Base-by-base conservation (phyloP, 2,888 invertebrate species). In the Diadegma fenestrale region DNA sequence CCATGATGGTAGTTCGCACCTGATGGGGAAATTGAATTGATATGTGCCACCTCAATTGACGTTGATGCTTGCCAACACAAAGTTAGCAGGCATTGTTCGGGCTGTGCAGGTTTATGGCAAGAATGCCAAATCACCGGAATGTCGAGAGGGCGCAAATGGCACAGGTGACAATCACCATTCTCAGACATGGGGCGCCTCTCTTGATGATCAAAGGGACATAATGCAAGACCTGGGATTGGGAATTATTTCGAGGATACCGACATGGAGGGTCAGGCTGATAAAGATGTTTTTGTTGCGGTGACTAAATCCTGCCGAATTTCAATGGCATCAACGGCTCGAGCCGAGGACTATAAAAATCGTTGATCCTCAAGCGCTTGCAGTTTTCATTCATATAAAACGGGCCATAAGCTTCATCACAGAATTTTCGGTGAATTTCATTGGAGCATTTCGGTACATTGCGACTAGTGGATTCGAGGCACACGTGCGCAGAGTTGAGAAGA, bases 131-230 rank as follows among this genome's bases (percentile, higher is more conserved):
- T 33, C 43, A 58, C 30, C 26, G 61, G 37, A 61, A 68, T 75
- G 58, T 22, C 43, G 45, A 63, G 54, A 54, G 22, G 33, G 33
- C 26, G 33, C 66, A 77, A 14, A 41, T 37, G 48, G n/a, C n/a
- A n/a, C n/a, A n/a, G n/a, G 48, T 51, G 33, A 33, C 22, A 71
- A 81, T 81, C 51, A 61, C 45, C 41, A 69, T 75, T 71, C 61
- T 41, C 45, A 58, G 17, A 41, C 51, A 22, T 63, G 37, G 1
- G 22, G 14, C 51, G 4, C 37, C 19, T 63, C 63, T 22, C 61
- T 14, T 33, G 48, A 37, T 83, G 78, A 45, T 80, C 80, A 80
- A 84, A 80, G 80, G 22, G 71, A 43, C 63, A 41, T 30, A 14
- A 14, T 43, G 26, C 19, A 19, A 8, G 14, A 10, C 17, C 22